phyloP scores from a whole-genome alignment of 2,797 vertebrate species.

The Sphenodon punctatus region DNA sequence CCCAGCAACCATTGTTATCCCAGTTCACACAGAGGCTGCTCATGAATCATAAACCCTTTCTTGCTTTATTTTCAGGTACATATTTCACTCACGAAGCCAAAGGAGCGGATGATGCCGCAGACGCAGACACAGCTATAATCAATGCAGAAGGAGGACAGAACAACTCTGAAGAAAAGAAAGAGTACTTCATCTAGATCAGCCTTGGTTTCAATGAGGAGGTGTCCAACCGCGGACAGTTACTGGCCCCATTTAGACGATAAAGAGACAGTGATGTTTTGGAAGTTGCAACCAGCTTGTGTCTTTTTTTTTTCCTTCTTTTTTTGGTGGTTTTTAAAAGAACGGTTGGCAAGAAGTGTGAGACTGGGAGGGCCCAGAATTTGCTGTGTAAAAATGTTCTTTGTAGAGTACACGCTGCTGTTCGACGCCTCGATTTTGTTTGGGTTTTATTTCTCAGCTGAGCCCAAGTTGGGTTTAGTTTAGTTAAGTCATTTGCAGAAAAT shows the following conservation, averaged over 20 bases:
- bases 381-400: constrained; percentile 85
- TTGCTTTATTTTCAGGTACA: constrained; percentile 84
- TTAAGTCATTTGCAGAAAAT: constrained; percentile 97
- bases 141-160: constrained; percentile 99
- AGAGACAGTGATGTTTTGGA: constrained; percentile 78
- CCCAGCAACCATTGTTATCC: constrained; percentile 29
- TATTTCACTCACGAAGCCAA: constrained; percentile 99
- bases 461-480: constrained; percentile 90
- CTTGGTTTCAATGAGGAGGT: constrained; percentile 81
- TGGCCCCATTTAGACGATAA: constrained; percentile 76
- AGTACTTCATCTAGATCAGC: constrained; percentile 97
- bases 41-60: constrained; percentile 35
- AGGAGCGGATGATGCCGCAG: constrained; percentile 98
- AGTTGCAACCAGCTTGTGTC: constrained; percentile 77
- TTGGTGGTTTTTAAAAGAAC: constrained; percentile 63
- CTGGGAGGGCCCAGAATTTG: constrained; percentile 77
- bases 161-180: constrained; percentile 99
- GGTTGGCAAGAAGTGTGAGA: constrained; percentile 77
- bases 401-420: constrained; percentile 92
- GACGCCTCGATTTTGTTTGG: constrained; percentile 82
- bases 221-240: constrained; percentile 75
- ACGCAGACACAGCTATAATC: constrained; percentile 98
- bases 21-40: constrained; percentile 6
- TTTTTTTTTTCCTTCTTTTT: constrained; percentile 23
- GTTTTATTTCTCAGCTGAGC: constrained; percentile 82